Percentiles rank a stretch among this genome's conserved stretches.
phyloP scores from a whole-genome alignment of 2,113 vertebrate species.

The Grallaria varia region DNA sequence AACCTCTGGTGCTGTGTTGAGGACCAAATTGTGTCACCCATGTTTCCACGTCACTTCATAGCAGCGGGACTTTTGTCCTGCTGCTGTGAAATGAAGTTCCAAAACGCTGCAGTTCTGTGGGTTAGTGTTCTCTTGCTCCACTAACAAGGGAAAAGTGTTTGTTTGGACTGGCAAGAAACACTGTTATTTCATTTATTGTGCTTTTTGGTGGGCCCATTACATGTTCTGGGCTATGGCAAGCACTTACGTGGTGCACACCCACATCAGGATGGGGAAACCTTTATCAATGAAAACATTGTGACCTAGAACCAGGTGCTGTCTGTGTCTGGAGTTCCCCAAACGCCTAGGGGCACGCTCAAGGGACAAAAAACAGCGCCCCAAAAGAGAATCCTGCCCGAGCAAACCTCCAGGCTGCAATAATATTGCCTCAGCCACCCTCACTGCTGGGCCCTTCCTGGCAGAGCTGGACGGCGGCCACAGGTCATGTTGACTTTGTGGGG shows the following conservation, averaged over 20 bases:
- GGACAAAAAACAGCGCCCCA: background rate
- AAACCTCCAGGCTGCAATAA: constrained; percentile 24
- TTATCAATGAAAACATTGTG: background rate
- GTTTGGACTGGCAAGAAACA: constrained; percentile 34
- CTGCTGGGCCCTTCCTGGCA: constrained; percentile 17
- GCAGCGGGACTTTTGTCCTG: background rate
- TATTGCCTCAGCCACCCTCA: constrained; percentile 8
- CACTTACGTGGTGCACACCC: background rate
- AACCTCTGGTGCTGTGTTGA: background rate
- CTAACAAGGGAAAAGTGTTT: constrained; percentile 36
- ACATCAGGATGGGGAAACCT: background rate
- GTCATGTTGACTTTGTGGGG: constrained; percentile 47
- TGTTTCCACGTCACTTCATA: constrained; percentile 17
- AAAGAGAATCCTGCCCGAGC: constrained; percentile 41
- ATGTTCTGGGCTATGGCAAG: background rate
- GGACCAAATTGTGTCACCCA: background rate
- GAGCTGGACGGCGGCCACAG: background rate
- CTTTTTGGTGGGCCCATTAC: background rate
- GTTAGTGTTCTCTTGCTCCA: constrained; percentile 18
- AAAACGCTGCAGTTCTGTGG: constrained; percentile 13
- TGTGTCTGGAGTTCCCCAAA: background rate
- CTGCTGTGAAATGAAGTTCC: constrained; percentile 14
- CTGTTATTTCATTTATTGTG: constrained; percentile 4
- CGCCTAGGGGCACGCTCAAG: background rate
- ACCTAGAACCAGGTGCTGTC: background rate